Evolutionary conservation across 2,888 invertebrate genomes (phyloP).

Genomic region (Octonoba sinensis): DNA sequence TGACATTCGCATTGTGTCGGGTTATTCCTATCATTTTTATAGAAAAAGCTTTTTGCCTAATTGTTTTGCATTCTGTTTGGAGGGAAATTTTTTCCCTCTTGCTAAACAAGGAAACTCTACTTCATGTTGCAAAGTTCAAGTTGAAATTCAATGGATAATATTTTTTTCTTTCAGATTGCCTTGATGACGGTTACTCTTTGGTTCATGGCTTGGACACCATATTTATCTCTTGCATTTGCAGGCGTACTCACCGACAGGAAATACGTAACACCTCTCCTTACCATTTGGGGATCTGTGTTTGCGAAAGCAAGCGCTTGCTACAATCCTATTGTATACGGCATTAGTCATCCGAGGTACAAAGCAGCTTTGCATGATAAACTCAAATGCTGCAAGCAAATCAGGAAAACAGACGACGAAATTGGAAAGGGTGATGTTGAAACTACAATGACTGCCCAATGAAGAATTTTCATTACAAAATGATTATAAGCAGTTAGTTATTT

Average conservation of each 20-base stretch:
- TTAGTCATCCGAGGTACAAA: slow-evolving; percentile 86
- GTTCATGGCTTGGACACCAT: slow-evolving; percentile 89
- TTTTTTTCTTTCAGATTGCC: slow-evolving; percentile 77
- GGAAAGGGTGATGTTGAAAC: slow-evolving; percentile 40
- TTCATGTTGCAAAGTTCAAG: too few species aligned
- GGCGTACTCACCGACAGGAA: slow-evolving; percentile 81
- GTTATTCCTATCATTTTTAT: too few species aligned
- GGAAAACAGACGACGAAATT: slow-evolving; percentile 69
- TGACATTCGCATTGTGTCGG: too few species aligned
- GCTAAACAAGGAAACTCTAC: too few species aligned
- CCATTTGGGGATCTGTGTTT: slow-evolving; percentile 90
- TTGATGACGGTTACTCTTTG: slow-evolving; percentile 89
- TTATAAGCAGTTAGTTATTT: too few species aligned
- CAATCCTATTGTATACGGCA: slow-evolving; percentile 91
- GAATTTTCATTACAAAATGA: too few species aligned
- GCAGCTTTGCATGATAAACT: slow-evolving; percentile 82
- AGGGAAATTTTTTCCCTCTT: too few species aligned
- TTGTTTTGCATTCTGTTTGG: too few species aligned
- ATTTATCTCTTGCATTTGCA: slow-evolving; percentile 71
- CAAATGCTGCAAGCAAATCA: slow-evolving; percentile 69
- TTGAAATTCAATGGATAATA: neutral
- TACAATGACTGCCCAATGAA: slow-evolving; percentile 1
- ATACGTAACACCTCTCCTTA: slow-evolving; percentile 83
- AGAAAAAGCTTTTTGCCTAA: too few species aligned
- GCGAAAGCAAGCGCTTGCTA: slow-evolving; percentile 90